phyloP scores from a whole-genome alignment of 1,140 invertebrate species.

The Zaprionus ornatus region DNA sequence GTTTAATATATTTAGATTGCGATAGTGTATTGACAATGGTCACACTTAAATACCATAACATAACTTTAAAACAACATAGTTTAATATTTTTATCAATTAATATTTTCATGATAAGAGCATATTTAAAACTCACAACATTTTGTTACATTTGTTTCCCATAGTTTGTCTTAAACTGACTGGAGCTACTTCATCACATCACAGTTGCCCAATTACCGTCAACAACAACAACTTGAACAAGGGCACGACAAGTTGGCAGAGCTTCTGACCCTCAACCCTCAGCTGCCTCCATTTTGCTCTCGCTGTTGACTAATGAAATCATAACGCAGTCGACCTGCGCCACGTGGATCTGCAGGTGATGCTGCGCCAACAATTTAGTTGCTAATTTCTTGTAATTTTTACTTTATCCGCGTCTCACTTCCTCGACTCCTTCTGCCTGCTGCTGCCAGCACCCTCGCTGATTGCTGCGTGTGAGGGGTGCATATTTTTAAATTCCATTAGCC shows the following conservation, averaged over 20 bases:
- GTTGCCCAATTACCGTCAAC: slow-evolving; percentile 15
- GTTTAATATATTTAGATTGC: no score
- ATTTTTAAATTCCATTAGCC: slow-evolving; percentile 72
- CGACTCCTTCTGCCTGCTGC: slow-evolving; percentile 20
- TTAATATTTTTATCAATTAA: background rate
- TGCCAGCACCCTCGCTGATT: slow-evolving; percentile 36
- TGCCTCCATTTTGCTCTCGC: background rate
- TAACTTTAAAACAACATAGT: no score
- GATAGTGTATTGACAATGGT: no score
- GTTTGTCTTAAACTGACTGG: background rate
- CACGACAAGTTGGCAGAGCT: slow-evolving; percentile 6
- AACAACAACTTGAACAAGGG: slow-evolving; percentile 20
- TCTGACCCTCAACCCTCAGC: background rate
- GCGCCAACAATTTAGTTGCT: slow-evolving; percentile 69
- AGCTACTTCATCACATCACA: background rate
- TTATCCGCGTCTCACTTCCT: slow-evolving; percentile 7
- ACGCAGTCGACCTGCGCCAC: slow-evolving; percentile 38
- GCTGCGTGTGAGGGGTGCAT: slow-evolving; percentile 54
- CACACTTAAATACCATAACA: no score
- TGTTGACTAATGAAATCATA: slow-evolving; percentile 71
- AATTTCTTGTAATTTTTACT: slow-evolving; percentile 63
- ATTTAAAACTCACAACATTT: background rate
- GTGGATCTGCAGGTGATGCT: slow-evolving; percentile 12
- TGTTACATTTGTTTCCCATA: background rate
- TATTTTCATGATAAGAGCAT: background rate